Base-by-base conservation (phyloP, 2,888 invertebrate genomes). In the Exephanes ischioxanthus region DNA sequence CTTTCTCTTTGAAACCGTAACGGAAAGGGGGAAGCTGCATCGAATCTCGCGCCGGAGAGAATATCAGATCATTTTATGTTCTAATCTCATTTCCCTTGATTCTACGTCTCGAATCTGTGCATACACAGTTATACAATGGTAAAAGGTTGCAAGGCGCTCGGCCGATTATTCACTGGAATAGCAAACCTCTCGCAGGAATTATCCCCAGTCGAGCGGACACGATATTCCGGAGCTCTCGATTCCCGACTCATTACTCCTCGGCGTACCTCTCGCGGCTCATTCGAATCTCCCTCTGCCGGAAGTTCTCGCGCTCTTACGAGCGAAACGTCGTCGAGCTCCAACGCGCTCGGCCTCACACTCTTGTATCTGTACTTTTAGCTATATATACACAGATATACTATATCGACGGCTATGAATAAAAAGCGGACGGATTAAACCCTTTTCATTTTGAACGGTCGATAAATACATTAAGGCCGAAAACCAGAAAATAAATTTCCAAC, bases 291-390 rank as follows among this genome's bases (percentile, higher is more conserved):
- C 87, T 88, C 84, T 89, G 89, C 91, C 92, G 92, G 92, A 92
- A 92, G 91, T 91, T 91, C 90, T 89, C 90, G 91, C 89, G 88
- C 90, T 92, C 89, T 89, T 90, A 88, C 88, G 86, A 85, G 86
- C 87, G 88, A 87, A 88, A 89, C 92, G 90, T 89, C 92, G 92
- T 92, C 91, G 91, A 91, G 92, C 92, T 88, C 90, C 84, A 84
- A 75, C 83, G 84, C 86, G 76, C 84, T 80, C 82, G 76, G 78
- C 66, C 82, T 78, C 71, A 16, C 71, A 45, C 66, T 53, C 70
- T 37, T 41, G 5, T 33, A 33, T 58, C 30, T 33, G 16, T 33
- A 45, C 11, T 9, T 48, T 30, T 19, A 5, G 53, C 51, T 48
- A 22, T 55, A 51, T 22, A 37, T n/a, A 81, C 45, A 45, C 33